Evolutionary conservation across 2,113 vertebrate genomes (phyloP), one percentile per base, ranked within the genome.

Genomic region (Gobiocypris rarus): DNA sequence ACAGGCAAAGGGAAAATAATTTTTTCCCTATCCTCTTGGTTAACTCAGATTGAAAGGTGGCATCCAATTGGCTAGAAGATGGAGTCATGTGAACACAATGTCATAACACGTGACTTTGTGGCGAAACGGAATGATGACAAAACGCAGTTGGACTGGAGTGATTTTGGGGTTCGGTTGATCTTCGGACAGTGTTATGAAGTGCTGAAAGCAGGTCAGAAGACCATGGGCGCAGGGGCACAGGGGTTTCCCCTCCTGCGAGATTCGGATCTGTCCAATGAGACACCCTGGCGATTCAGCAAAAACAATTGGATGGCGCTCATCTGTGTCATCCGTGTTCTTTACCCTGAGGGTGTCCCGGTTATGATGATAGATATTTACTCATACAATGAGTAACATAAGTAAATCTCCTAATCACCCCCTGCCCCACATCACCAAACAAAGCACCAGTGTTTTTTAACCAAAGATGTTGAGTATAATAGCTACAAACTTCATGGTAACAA

Each of bases 31-130:
- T 89, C 86, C 88, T 89, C 95, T 86, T 79, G 89, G 90, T 94
- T 86, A 86, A 92, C 87, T 85, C 91, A 92, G 90, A 90, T 92
- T 87, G 48, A 92, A 92, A 91, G 81, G 89, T 54, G 85, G 89
- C 93, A 85, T 91, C 92, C 91, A 89, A 97, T 97, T 98, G 97
- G 97, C 90, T 89, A 7, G 38, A 45, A 13, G 48, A 13, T 45
- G 2, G 1, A 84, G 89, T 94, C 93, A 95, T 92, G 67, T 93
- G 92, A 87, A 83, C 79, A 90, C 90, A 92, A 90, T 88, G 92
- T 84, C 86, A 86, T 85, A 90, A 93, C 97, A 95, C 94, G 96
- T 97, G 96, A 97, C 92, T 63, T 0, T 82, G 10, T 81, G 43
- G 86, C 69, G 34, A 82, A 91, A 90, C 80, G 73, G 84, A 88